These are phyloP conservation scores for Gallinago stenura DNA, from an alignment of 2,797 vertebrate species.

Conservation along the genomic window DNA sequence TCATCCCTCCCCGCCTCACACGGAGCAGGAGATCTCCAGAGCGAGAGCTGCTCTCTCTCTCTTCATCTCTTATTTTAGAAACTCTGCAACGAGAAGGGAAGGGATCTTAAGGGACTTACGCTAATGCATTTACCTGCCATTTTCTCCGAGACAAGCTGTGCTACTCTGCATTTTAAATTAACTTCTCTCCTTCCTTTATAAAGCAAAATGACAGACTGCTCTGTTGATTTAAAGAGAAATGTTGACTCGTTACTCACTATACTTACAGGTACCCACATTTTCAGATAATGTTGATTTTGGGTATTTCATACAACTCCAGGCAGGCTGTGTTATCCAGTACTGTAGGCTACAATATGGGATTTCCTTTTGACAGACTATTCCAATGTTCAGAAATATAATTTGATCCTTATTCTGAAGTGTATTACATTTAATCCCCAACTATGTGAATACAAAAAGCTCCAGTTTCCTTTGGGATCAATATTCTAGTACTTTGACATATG, in stretches of 20 bases:
- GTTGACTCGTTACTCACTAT: rapidly evolving
- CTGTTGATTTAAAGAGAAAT: rapidly evolving
- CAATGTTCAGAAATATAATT: not conserved
- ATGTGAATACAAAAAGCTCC: not conserved
- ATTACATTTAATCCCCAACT: not conserved
- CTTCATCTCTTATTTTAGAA: rapidly evolving
- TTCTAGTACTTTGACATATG: not conserved
- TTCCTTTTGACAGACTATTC: not conserved
- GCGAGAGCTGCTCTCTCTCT: not conserved
- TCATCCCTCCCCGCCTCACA: not conserved
- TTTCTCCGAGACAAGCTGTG: not conserved
- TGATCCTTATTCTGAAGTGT: not conserved
- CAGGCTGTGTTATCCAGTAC: not conserved
- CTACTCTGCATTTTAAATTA: not conserved
- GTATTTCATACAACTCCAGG: no score
- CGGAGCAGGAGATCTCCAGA: not conserved
- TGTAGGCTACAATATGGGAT: not conserved
- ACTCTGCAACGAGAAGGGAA: not conserved
- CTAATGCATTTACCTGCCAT: not conserved
- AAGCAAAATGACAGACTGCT: not conserved
- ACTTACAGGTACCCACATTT: not conserved
- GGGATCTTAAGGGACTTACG: not conserved
- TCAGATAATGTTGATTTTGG: not conserved
- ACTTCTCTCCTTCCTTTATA: not conserved
- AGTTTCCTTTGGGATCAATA: not conserved